A percentile compares a stretch with the other conserved stretches of the same genome.
These are phyloP conservation scores for Charina bottae DNA, from an alignment of 2,113 vertebrate genomes.

Conservation along the genomic window DNA sequence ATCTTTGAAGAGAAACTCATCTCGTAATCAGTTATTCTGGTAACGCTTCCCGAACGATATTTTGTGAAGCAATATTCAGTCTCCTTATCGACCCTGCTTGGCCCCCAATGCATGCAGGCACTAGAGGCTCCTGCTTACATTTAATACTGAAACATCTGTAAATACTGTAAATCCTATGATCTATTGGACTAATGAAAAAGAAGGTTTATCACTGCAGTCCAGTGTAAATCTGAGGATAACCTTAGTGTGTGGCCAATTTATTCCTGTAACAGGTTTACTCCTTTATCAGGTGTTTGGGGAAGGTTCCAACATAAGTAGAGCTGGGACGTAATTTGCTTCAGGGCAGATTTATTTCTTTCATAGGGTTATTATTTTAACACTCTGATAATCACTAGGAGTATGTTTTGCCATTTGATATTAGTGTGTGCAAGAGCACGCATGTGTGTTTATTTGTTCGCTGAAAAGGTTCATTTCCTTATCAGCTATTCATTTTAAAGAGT, in stretches of 20 bases:
- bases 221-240: constrained; percentile 73
- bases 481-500: constrained; percentile 58
- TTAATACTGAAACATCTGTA: constrained; percentile 69
- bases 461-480: constrained; percentile 66
- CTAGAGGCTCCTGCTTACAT: constrained; percentile 56
- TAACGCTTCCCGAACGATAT: constrained; percentile 61
- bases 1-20: constrained; percentile 53
- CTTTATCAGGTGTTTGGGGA: constrained; percentile 70
- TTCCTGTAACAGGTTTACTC: constrained; percentile 76
- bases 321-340: constrained; percentile 62
- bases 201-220: constrained; percentile 70
- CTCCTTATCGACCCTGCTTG: constrained; percentile 67
- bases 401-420: constrained; percentile 73
- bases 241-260: constrained; percentile 76
- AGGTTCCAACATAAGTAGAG: constrained; percentile 66
- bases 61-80: constrained; percentile 56
- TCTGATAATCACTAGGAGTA: constrained; percentile 67
- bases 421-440: constrained; percentile 46
- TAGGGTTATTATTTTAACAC: constrained; percentile 66
- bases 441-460: constrained; percentile 63
- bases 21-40: constrained; percentile 63
- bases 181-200: constrained; percentile 77
- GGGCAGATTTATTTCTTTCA: constrained; percentile 67
- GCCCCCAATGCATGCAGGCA: constrained; percentile 58
- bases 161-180: constrained; percentile 74